Evolutionary conservation across 2,888 invertebrate species (phyloP), one percentile per base, ranked within the genome.

Genomic region (Imbricaverruca yamaguchii): DNA sequence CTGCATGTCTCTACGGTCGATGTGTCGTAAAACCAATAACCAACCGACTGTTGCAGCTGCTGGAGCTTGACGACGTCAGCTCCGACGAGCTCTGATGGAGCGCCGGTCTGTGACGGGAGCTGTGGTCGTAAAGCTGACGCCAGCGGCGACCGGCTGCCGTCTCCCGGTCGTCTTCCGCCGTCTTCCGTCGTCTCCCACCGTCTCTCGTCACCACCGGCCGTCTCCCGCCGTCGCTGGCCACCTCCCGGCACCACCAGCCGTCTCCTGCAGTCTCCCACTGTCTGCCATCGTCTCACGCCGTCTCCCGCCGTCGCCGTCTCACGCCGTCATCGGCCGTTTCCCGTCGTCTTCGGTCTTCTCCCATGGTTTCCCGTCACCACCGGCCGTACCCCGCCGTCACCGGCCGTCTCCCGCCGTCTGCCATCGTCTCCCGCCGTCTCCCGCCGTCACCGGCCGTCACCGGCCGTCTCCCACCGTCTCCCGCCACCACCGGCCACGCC

Each of bases 381-480:
- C 63, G 63, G n/a, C 3, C n/a, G 21, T n/a, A 9, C 21, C 63
- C n/a, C 7, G 63, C 63, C 15, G 63, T 21, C n/a, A 9, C 39
- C 13, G 39, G 11, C 39, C 69, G 69, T 39, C 39, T 39, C 39
- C 39, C 39, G 4, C 39, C 39, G 39, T 39, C 39, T n/a, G 39
- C 61, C 23, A n/a, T n/a, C n/a, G 59, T 80, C 80, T 59, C 59
- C n/a, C n/a, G 61, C 59, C n/a, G 21, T 23, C 80, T n/a, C 63
- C n/a, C 7, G 63, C 63, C 15, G 63, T 21, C n/a, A 9, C 39
- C 13, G 39, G 11, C 39, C 69, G 69, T 39, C n/a, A n/a, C n/a
- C n/a, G n/a, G n/a, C n/a, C n/a, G n/a, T n/a, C n/a, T n/a, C n/a
- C n/a, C n/a, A n/a, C n/a, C n/a, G n/a, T n/a, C n/a, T n/a, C n/a